phyloP scores from a whole-genome alignment of 2,888 invertebrate species.

The Sympetrum striolatum region DNA sequence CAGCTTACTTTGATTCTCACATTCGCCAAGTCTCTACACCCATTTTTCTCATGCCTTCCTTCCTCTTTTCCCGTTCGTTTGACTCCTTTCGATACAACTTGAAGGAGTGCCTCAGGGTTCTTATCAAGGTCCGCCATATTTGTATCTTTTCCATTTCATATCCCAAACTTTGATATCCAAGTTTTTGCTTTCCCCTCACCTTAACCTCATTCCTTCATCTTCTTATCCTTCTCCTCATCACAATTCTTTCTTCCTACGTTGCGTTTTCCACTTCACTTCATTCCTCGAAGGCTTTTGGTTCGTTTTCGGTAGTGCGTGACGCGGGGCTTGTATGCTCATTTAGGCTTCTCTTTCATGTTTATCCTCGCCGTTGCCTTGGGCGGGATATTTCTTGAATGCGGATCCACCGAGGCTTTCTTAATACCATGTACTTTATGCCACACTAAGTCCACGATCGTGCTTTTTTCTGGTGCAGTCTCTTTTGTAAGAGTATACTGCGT shows the following conservation, averaged over 20 bases:
- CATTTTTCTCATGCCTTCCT: neutral
- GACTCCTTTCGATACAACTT: neutral
- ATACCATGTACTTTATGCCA: slow-evolving; percentile 8
- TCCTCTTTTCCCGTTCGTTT: neutral
- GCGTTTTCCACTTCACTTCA: slow-evolving; percentile 25
- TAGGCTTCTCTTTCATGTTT: slow-evolving; percentile 37
- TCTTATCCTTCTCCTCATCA: neutral
- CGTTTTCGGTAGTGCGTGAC: slow-evolving; percentile 21
- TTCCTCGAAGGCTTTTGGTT: slow-evolving; percentile 21
- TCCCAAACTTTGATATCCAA: neutral
- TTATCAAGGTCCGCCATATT: neutral
- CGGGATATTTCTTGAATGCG: slow-evolving; percentile 18
- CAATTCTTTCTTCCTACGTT: neutral
- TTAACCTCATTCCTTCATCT: neutral
- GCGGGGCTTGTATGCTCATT: slow-evolving; percentile 16
- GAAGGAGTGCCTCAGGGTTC: neutral
- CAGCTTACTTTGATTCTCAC: no score
- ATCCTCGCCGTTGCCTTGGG: slow-evolving; percentile 17
- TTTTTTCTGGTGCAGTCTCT: neutral
- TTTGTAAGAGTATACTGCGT: neutral
- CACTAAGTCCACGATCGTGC: neutral
- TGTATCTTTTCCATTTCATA: neutral
- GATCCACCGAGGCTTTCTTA: neutral
- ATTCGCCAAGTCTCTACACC: neutral
- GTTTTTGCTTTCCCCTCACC: neutral